Percentiles rank a stretch among this genome's conserved stretches.
Evolutionary conservation across 2,888 invertebrate genomes (phyloP).

Genomic region (Temnothorax unifasciatus): DNA sequence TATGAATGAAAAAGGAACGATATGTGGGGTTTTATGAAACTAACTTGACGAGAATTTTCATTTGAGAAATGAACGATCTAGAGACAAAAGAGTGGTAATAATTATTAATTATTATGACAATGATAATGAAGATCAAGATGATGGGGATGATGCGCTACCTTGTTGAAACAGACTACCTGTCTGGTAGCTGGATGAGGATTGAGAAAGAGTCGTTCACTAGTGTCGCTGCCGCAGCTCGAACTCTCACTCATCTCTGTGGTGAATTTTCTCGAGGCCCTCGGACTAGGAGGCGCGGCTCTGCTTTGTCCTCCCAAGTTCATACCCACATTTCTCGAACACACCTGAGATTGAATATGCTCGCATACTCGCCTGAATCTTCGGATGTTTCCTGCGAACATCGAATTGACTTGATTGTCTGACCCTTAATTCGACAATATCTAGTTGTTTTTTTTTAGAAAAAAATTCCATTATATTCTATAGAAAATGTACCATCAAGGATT

Average conservation of each 20-base stretch:
- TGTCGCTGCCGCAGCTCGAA: conserved; percentile 91
- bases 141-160: conserved; percentile 83
- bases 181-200: conserved; percentile 87
- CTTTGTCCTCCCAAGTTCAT: conserved; percentile 81
- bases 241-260: conserved; percentile 90
- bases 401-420: not conserved
- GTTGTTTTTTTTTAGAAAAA: not conserved
- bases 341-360: conserved; percentile 97
- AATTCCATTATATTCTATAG: not conserved
- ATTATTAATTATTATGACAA: not conserved
- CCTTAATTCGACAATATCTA: not conserved
- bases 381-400: conserved; percentile 92
- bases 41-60: not conserved
- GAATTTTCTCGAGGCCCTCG: conserved; percentile 89
- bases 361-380: conserved; percentile 97
- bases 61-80: not conserved
- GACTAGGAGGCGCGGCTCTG: conserved; percentile 88
- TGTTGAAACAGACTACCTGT: conserved; percentile 87
- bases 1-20: not conserved
- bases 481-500: not conserved
- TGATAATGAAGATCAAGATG: conserved; percentile 68
- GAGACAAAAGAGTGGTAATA: not conserved
- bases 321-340: conserved; percentile 87
- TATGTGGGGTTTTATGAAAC: not conserved
- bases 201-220: conserved; percentile 88